Evolutionary conservation across 2,113 vertebrate species (phyloP).

Genomic region (Chitala chitala): DNA sequence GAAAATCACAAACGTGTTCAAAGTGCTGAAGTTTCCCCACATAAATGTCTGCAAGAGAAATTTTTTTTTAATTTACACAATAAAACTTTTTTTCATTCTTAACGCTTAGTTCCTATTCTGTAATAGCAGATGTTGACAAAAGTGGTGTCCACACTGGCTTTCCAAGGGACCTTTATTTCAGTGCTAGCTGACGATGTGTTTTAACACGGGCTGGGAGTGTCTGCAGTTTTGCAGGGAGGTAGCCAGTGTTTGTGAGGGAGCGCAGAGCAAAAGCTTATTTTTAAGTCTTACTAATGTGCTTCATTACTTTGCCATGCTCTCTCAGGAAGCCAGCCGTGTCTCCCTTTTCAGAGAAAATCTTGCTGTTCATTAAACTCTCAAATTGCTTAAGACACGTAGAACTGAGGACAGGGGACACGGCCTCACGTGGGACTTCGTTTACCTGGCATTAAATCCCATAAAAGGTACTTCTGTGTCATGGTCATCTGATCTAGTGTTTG

Average conservation of each 20-base stretch:
- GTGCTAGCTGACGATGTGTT: background rate
- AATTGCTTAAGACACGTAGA: too few species aligned
- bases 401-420: too few species aligned
- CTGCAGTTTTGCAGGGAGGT: background rate
- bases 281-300: constrained; percentile 21
- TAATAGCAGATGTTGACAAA: background rate
- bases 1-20: background rate
- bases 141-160: background rate
- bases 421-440: too few species aligned
- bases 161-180: background rate
- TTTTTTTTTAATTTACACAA: too few species aligned
- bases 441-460: too few species aligned
- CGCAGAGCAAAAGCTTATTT: constrained; percentile 18
- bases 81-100: too few species aligned
- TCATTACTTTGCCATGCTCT: constrained; percentile 15
- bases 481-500: too few species aligned
- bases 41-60: background rate
- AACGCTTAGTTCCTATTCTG: background rate
- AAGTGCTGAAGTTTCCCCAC: background rate
- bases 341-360: background rate
- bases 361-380: background rate
- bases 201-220: background rate
- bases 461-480: too few species aligned
- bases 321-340: background rate
- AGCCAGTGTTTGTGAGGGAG: background rate